phyloP scores from a whole-genome alignment of 1,140 invertebrate species.

The Pseudoatta argentina region DNA sequence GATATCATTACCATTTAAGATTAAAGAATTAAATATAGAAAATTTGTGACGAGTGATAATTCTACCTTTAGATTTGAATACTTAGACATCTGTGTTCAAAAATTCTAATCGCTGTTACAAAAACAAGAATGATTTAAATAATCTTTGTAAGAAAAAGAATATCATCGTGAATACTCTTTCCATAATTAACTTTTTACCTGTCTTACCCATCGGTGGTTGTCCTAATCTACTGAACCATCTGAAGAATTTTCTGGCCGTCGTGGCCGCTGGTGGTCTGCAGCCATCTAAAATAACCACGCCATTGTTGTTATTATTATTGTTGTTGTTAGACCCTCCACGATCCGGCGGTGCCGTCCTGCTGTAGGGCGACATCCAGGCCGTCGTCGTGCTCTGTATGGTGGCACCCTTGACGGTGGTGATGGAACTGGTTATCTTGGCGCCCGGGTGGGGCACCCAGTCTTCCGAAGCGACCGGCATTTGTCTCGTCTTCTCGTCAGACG shows the following conservation, averaged over 20 bases:
- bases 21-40: not conserved
- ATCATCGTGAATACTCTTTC: not conserved
- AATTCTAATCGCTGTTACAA: not conserved
- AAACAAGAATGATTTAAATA: not conserved
- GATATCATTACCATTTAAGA: not conserved
- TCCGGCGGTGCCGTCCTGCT: slow-evolving; percentile 73
- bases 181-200: slow-evolving; percentile 75
- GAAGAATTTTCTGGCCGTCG: slow-evolving; percentile 81
- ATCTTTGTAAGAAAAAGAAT: not conserved
- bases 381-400: slow-evolving; percentile 76
- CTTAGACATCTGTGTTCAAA: not conserved
- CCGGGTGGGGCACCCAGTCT: slow-evolving; percentile 80
- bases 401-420: slow-evolving; percentile 76
- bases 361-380: slow-evolving; percentile 82
- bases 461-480: slow-evolving; percentile 83
- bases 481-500: slow-evolving; percentile 82
- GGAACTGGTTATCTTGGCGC: slow-evolving; percentile 79
- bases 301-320: slow-evolving; percentile 74
- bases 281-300: slow-evolving; percentile 82
- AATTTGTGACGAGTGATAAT: not conserved
- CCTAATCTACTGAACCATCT: slow-evolving; percentile 83
- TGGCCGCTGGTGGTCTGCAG: slow-evolving; percentile 80
- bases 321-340: slow-evolving; percentile 63
- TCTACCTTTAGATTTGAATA: not conserved
- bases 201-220: slow-evolving; percentile 82